These are phyloP conservation scores for Trichomalopsis sarcophagae DNA, from an alignment of 1,140 invertebrate genomes.

Conservation along the genomic window DNA sequence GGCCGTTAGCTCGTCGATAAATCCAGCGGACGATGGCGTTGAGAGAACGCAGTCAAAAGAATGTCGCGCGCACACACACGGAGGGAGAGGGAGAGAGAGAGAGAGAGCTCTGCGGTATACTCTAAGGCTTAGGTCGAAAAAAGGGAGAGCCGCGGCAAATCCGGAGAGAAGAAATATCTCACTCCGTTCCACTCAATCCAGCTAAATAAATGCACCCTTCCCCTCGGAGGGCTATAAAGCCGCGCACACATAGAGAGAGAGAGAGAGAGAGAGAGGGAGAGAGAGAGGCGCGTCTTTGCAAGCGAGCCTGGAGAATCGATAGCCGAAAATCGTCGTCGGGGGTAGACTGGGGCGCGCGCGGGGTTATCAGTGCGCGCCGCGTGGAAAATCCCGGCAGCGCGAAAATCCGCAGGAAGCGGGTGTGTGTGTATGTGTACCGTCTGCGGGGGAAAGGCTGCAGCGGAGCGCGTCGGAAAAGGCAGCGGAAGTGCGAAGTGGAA, in stretches of 20 bases:
- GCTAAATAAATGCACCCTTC: conserved; percentile 5
- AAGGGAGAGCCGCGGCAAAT: not conserved
- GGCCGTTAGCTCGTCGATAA: conserved; percentile 12
- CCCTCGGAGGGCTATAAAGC: not conserved
- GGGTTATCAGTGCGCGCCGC: not conserved
- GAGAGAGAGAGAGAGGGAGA: too few species aligned
- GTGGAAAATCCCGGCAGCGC: not conserved
- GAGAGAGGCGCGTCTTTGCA: not conserved
- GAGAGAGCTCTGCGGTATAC: not conserved
- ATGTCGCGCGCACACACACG: not conserved
- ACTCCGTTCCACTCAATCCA: not conserved
- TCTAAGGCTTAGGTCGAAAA: not conserved
- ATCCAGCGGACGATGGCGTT: not conserved
- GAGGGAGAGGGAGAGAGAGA: too few species aligned
- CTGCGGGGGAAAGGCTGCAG: not conserved
- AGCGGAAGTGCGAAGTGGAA: conserved; percentile 64
- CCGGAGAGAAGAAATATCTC: not conserved
- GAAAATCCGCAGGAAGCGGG: not conserved
- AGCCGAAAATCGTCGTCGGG: not conserved
- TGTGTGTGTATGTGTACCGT: not conserved
- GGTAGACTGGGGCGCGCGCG: not conserved
- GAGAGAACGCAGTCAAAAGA: conserved; percentile 17
- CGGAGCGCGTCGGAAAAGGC: conserved; percentile 7
- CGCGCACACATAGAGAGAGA: not conserved
- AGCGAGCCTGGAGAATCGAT: not conserved